A percentile compares a stretch with the other conserved stretches of the same genome.
Conservation (phyloP, 30 jellyfish, hydroid and myxozoan genomes). For the Chrysaora quinquecirrha region DNA sequence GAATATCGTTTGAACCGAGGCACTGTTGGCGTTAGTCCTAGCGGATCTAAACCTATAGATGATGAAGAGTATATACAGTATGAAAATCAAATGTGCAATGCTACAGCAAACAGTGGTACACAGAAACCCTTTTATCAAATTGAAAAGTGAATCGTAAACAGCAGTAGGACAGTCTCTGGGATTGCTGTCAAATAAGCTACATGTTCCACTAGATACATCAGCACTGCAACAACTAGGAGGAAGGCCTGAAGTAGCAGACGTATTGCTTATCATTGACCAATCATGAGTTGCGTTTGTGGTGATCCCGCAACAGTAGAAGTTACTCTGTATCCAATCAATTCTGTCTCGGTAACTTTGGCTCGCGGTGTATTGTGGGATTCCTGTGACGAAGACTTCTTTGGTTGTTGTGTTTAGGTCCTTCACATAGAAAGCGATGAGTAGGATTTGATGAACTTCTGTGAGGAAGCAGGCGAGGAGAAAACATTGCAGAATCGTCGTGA, state of each 20-base stretch:
- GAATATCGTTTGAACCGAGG: slow-evolving; percentile 35
- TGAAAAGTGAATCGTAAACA: not conserved
- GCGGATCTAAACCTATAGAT: slow-evolving; percentile 1
- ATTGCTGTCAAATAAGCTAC: not conserved
- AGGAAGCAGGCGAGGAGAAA: slow-evolving; percentile 44
- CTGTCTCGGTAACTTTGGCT: not conserved
- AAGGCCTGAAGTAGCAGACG: not conserved
- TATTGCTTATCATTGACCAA: slow-evolving; percentile 20
- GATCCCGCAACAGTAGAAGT: slow-evolving; percentile 38
- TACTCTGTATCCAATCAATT: slow-evolving; percentile 36
- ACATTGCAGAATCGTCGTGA: slow-evolving; percentile 47
- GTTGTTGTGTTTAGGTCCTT: slow-evolving; percentile 5
- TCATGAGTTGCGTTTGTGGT: slow-evolving; percentile 32
- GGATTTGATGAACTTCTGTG: slow-evolving; percentile 18
- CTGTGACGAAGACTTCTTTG: slow-evolving; percentile 14
- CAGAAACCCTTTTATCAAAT: slow-evolving; percentile 5
- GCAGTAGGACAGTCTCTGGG: not conserved
- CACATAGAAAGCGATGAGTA: slow-evolving; percentile 16
- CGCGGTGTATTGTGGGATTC: not conserved
- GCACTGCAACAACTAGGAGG: slow-evolving; percentile 49
- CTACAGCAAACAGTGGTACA: slow-evolving; percentile 40
- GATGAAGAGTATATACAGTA: not conserved
- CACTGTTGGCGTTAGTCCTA: not conserved
- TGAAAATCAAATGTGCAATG: not conserved
- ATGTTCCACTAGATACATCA: not conserved